Evolutionary conservation across 2,888 invertebrate genomes (phyloP), one percentile per base, ranked within the genome.

Genomic region (Eupithecia insigniata): DNA sequence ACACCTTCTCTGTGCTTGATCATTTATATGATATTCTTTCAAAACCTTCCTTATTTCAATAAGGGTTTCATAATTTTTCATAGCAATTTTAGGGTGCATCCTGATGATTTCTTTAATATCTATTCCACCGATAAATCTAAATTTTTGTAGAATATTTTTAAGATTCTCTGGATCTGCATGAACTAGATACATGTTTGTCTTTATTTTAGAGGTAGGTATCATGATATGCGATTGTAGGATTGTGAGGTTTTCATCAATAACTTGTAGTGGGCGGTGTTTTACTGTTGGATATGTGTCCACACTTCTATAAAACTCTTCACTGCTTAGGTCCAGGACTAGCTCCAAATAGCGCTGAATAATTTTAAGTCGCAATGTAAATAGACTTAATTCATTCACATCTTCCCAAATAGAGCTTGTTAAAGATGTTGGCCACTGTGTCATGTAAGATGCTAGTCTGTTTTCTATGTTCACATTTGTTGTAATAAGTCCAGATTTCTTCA

Each of bases 391-490:
- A 76, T 90, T 83, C 0, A 89, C 76, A 83, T 93, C 89, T 79
- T 87, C 89, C 79, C 85, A 81, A 65, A 93, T 86, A 64, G 89
- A 82, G 39, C 90, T 90, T 39, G 94, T 93, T 0, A 94, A 84
- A 36, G 94, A 94, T 72, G 94, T 92, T 7, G 94, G 94, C 94
- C 94, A 94, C 72, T 91, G 90, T 5, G 92, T 91, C 90, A 94
- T 89, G 72, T 79, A 90, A 76, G 89, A 85, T 34, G 93, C 93
- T 34, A 94, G 82, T 78, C 82, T 86, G 76, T 93, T 93, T 87
- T 94, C 93, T 64, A 94, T 76, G 79, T 93, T 93, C 12, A 89
- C 62, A 70, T 84, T 77, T 18, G 76, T 18, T 26, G 83, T 76
- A 75, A 94, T 83, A 26, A 86, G 65, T 26, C 87, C 84, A 68